Evolutionary conservation across 1,140 invertebrate species (phyloP).

Genomic region (Gonatopus flavifemur): DNA sequence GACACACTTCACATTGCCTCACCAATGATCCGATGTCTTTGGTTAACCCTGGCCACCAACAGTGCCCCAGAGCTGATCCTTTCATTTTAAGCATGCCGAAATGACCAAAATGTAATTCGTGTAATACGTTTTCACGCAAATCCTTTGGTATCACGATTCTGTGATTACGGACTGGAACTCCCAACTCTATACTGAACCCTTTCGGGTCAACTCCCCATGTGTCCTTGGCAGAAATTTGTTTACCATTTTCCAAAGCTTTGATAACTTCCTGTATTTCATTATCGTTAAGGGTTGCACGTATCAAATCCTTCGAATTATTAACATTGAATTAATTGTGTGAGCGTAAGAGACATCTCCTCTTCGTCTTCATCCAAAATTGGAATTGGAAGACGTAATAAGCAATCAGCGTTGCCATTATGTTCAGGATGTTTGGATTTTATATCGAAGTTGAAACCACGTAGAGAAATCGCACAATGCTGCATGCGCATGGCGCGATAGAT

Average conservation of each 20-base stretch:
- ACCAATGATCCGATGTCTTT: slow-evolving; percentile 47
- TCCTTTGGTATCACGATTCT: slow-evolving; percentile 45
- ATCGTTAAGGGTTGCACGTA: neutral
- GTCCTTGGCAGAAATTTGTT: neutral
- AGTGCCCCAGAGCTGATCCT: slow-evolving; percentile 39
- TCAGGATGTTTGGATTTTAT: slow-evolving; percentile 11
- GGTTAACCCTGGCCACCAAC: slow-evolving; percentile 58
- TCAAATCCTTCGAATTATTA: neutral
- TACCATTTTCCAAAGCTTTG: neutral
- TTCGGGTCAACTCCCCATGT: neutral
- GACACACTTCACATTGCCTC: slow-evolving; percentile 38
- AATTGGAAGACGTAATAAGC: slow-evolving; percentile 27
- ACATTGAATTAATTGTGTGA: neutral
- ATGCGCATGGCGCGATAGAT: slow-evolving; percentile 10
- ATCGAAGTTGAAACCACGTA: slow-evolving; percentile 2
- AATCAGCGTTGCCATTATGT: slow-evolving; percentile 29
- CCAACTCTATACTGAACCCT: neutral
- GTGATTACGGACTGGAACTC: slow-evolving; percentile 28
- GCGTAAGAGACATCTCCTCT: neutral
- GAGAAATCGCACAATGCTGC: slow-evolving; percentile 13
- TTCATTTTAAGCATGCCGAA: slow-evolving; percentile 55
- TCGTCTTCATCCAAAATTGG: slow-evolving; percentile 7
- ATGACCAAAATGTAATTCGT: slow-evolving; percentile 49
- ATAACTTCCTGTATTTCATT: neutral
- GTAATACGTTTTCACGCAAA: slow-evolving; percentile 31